These are phyloP conservation scores for Epirrita christyi DNA, from an alignment of 2,888 invertebrate genomes.

Conservation along the genomic window DNA sequence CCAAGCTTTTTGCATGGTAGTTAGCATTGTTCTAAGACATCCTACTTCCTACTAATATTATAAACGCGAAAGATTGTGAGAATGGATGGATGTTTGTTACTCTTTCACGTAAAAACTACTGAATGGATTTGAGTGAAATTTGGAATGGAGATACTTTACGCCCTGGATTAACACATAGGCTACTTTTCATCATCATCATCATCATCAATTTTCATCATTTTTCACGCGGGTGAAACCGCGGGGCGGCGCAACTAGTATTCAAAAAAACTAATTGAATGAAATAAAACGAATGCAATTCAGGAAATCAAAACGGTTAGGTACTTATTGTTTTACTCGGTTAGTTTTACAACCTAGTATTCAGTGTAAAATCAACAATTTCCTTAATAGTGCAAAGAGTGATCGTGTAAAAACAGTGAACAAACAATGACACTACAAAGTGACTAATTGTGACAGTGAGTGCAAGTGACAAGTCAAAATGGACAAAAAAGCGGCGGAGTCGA, in stretches of 20 bases:
- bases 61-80: too few species aligned
- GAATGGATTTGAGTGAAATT: too few species aligned
- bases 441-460: conserved; percentile 48
- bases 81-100: too few species aligned
- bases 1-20: too few species aligned
- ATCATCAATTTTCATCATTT: neutral
- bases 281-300: neutral
- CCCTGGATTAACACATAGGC: too few species aligned
- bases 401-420: conserved; percentile 21
- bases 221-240: too few species aligned
- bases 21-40: too few species aligned
- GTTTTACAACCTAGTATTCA: neutral
- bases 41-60: too few species aligned
- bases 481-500: conserved; percentile 55
- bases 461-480: conserved; percentile 62
- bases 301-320: neutral
- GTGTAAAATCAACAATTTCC: neutral
- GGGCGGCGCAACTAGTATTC: too few species aligned
- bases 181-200: too few species aligned
- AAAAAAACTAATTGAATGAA: neutral
- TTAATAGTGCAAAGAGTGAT: conserved; percentile 28
- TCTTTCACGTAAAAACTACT: too few species aligned
- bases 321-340: conserved; percentile 34
- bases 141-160: too few species aligned
- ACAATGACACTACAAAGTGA: conserved; percentile 42